Conservation (phyloP, 2,888 invertebrate species). For the Melanotus villosus region DNA sequence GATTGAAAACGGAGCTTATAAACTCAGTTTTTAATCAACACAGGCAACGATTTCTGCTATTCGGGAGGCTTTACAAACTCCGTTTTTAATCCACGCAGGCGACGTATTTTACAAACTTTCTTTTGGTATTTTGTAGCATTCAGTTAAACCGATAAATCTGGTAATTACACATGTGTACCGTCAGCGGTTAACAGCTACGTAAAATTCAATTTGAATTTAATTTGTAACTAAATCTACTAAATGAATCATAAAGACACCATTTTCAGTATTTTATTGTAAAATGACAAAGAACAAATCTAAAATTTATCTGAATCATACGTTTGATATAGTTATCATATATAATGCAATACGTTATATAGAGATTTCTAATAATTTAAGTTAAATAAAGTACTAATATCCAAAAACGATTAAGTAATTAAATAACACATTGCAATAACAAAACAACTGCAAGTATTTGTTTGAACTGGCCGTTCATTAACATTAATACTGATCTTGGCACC, state of each 20-base stretch:
- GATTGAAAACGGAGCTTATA: too few relatives aligned
- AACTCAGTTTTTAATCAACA: too few relatives aligned
- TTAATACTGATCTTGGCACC: slow-evolving; percentile 68
- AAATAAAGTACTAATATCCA: slow-evolving; percentile 51
- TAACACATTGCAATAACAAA: slow-evolving; percentile 46
- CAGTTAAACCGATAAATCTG: too few relatives aligned
- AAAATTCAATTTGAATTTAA: too few relatives aligned
- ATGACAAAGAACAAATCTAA: slow-evolving; percentile 82
- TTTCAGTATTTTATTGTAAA: slow-evolving; percentile 75
- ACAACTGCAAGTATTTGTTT: slow-evolving; percentile 58
- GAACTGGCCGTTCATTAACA: slow-evolving; percentile 64
- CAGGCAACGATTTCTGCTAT: too few relatives aligned
- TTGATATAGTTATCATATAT: slow-evolving; percentile 67
- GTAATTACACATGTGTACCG: too few relatives aligned
- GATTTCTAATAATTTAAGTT: slow-evolving; percentile 59
- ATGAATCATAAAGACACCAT: slow-evolving; percentile 2
- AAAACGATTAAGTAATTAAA: slow-evolving; percentile 44
- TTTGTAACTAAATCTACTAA: too few relatives aligned
- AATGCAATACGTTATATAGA: slow-evolving; percentile 67
- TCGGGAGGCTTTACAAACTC: too few relatives aligned
- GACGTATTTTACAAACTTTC: too few relatives aligned
- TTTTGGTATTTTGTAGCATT: too few relatives aligned
- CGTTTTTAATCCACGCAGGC: too few relatives aligned
- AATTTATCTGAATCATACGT: slow-evolving; percentile 70
- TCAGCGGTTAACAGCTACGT: too few relatives aligned